Evolutionary conservation across 2,888 invertebrate species (phyloP), one percentile per base, ranked within the genome.

Genomic region (Eilema depressum): DNA sequence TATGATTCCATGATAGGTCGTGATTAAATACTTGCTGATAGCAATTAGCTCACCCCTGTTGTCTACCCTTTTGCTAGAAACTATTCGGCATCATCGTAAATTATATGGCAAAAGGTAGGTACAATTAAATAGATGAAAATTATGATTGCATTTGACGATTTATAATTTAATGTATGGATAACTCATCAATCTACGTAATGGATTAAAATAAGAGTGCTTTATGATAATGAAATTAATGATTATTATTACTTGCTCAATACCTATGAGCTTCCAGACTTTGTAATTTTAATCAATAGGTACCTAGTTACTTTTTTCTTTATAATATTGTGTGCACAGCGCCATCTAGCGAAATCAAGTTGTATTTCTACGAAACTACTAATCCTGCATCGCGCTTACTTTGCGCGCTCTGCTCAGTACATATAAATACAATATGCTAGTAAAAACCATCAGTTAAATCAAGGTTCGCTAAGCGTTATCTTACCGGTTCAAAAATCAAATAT

Each of bases 171-270:
- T 53, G 53, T 10, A n/a, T 53, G 20, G 53, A n/a, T 20, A 53
- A 53, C n/a, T 53, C 53, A 53, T 53, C 53, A 53, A n/a, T 53
- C n/a, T n/a, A 53, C n/a, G 53, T n/a, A 53, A n/a, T 53, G 53
- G 53, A 53, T 53, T 53, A 53, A n/a, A 20, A n/a, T 14, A 20
- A 7, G 20, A n/a, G 3, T 2, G 53, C 53, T n/a, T 53, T 53
- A 53, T 53, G n/a, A 7, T 53, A 53, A 53, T 53, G n/a, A 53
- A 53, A 53, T 53, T 7, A 53, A n/a, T 53, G n/a, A 53, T 53
- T 53, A 53, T 53, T 53, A n/a, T 53, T 53, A 53, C n/a, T 47
- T 47, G 20, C 7, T 20, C 47, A 20, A 47, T 20, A 37, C 17
- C 17, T 41, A 41, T 41, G 17, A 47, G 20, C 47, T n/a, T 53